Evolutionary conservation across 1,140 invertebrate genomes (phyloP), one percentile per base, ranked within the genome.

Genomic region (Cyclargus thomasi): DNA sequence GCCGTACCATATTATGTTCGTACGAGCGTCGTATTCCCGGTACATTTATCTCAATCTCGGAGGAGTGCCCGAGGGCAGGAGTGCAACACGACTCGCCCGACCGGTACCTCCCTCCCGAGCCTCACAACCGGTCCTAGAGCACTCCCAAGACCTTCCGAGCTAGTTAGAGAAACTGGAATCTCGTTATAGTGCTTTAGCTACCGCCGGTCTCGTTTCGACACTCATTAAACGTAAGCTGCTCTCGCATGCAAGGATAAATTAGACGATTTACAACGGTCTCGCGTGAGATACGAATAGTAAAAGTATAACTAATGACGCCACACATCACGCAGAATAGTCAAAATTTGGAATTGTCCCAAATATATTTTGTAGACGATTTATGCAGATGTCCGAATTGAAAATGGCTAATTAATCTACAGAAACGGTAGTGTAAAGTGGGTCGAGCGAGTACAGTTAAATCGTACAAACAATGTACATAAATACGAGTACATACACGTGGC

Each of bases 41-140:
- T 79, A 79, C 75, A 79, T 85, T 84, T 85, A 84, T 85, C 82
- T 81, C 75, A 83, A 85, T 85, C 80, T 83, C 72, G 72, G 73
- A 75, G 75, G 74, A 78, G 72, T 73, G 80, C 84, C 74, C 72
- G 75, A 77, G 77, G 81, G 78, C 80, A 85, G 77, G 75, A 80
- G 79, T 81, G 83, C 81, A 81, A 73, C 81, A 80, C 79, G 77
- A 83, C 81, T 78, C 68, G 78, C 78, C 75, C 64, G 68, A 82
- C 78, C 73, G 76, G 76, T 79, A 63, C 79, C 74, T 72, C 71
- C 74, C 70, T 67, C 67, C 73, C 65, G 63, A 55, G 64, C 68
- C 69, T 70, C 64, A 68, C 71, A 82, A 85, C 81, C 80, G 80
- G 83, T 83, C 71, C 75, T 79, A 80, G 77, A 69, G 70, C 74